Conservation (phyloP, 2,113 vertebrate genomes). For the Butastur rufipennis region DNA sequence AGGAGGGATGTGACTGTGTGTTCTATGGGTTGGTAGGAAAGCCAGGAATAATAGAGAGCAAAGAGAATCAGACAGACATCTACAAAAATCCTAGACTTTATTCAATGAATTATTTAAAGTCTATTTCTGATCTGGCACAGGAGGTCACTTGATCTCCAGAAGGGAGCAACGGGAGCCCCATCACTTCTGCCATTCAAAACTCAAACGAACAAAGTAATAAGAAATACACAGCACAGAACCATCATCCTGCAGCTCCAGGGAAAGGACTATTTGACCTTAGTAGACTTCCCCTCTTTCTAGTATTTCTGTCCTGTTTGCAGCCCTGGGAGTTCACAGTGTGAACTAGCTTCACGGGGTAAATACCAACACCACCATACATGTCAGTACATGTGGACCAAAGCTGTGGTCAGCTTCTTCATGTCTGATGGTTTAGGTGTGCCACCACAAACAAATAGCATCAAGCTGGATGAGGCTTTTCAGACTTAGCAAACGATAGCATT, state of each 20-base stretch:
- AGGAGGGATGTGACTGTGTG: not conserved
- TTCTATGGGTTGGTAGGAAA: not conserved
- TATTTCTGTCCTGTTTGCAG: not conserved
- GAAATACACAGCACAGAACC: not conserved
- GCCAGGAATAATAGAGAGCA: conserved; percentile 13
- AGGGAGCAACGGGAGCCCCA: not conserved
- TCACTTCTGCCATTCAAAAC: not conserved
- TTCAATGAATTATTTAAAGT: conserved; percentile 59
- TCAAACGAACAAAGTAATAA: accelerated
- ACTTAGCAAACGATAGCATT: accelerated
- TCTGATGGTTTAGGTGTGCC: not conserved
- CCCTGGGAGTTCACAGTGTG: not conserved
- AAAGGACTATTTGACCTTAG: not conserved
- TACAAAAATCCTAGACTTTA: conserved; percentile 51
- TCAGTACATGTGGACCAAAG: accelerated
- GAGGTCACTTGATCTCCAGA: conserved; percentile 1
- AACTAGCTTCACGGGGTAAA: not conserved
- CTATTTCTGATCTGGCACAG: conserved; percentile 53
- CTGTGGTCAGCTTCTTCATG: not conserved
- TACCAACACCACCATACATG: accelerated
- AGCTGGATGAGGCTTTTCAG: not conserved
- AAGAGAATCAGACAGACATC: conserved; percentile 48
- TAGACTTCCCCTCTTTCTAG: not conserved
- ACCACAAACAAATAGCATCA: not conserved
- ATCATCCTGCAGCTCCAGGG: accelerated